phyloP scores from a whole-genome alignment of 2,113 vertebrate genomes.

The Microcebus jonahi region DNA sequence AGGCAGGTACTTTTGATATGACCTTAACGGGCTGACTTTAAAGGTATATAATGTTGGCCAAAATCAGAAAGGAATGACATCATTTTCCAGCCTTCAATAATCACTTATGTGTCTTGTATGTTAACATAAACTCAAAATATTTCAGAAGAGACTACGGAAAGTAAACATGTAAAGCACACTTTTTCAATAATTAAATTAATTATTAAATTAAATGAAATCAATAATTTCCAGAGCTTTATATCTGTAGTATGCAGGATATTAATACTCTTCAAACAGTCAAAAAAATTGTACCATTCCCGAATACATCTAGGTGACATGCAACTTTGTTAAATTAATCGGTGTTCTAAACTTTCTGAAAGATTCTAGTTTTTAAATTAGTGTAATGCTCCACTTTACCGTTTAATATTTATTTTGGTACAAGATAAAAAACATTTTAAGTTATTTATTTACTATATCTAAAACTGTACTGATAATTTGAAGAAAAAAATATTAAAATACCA shows the following conservation, averaged over 20 bases:
- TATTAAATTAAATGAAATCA: background rate
- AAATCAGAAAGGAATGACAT: background rate
- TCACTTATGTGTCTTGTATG: background rate
- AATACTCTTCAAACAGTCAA: background rate
- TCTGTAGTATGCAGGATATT: background rate
- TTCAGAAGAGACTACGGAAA: background rate
- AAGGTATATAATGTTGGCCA: background rate
- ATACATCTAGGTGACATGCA: background rate
- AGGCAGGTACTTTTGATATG: background rate
- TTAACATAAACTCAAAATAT: background rate
- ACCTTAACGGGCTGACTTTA: background rate
- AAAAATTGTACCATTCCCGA: background rate
- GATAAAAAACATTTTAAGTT: background rate
- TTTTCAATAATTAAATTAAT: background rate
- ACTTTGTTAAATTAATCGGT: background rate
- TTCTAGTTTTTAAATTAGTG: background rate
- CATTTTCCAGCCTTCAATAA: background rate
- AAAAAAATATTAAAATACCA: background rate
- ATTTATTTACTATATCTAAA: background rate
- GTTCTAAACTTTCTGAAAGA: background rate
- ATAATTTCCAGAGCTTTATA: background rate
- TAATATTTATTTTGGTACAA: background rate
- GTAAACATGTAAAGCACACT: background rate
- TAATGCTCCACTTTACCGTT: background rate
- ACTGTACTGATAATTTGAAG: background rate